Conservation (phyloP, 2,113 vertebrate species). For the Oenanthe melanoleuca region DNA sequence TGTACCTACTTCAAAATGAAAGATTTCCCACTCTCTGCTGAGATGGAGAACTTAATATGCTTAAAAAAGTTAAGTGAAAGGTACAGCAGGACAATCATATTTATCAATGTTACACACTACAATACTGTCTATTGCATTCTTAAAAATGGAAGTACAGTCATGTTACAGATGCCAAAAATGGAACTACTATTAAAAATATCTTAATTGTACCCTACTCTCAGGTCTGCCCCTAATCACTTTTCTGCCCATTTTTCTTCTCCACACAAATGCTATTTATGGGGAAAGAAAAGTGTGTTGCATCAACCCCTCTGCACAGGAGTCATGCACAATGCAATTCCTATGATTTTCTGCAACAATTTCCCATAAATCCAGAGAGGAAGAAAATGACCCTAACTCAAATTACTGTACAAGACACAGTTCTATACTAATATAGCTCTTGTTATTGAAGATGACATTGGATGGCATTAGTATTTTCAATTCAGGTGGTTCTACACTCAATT, state of each 20-base stretch:
- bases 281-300: constrained; percentile 4
- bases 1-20: background rate
- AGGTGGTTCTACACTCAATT: background rate
- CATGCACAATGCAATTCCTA: constrained; percentile 50
- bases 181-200: constrained; percentile 45
- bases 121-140: background rate
- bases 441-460: constrained; percentile 60
- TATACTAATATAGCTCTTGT: constrained; percentile 41
- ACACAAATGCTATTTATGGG: constrained; percentile 29
- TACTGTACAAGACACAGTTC: constrained; percentile 17
- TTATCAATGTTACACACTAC: background rate
- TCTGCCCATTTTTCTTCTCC: constrained; percentile 25
- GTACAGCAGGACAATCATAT: background rate
- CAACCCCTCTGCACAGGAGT: constrained; percentile 31
- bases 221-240: constrained; percentile 18
- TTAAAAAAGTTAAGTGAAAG: background rate
- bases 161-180: constrained; percentile 26
- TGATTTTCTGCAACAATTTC: constrained; percentile 64
- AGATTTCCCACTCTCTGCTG: background rate
- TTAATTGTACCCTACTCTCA: background rate
- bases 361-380: constrained; percentile 59
- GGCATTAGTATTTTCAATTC: constrained; percentile 51
- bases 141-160: background rate
- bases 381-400: constrained; percentile 63
- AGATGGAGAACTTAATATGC: background rate